Evolutionary conservation across 2,113 vertebrate species (phyloP).

Genomic region (Indicator maculatus): DNA sequence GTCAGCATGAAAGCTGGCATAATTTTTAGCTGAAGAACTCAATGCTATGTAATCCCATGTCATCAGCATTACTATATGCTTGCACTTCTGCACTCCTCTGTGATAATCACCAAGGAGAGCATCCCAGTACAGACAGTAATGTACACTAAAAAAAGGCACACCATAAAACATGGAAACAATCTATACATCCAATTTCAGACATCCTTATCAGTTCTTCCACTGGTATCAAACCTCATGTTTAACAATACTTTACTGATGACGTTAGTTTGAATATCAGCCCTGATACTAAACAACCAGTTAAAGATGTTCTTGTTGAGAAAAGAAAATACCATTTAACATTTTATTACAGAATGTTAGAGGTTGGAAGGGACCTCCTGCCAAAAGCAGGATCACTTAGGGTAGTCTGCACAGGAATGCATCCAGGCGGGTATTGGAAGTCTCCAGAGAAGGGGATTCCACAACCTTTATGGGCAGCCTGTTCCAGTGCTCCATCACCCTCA

Average conservation of each 20-base stretch:
- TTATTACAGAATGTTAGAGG: not conserved
- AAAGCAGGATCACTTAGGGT: too few species aligned
- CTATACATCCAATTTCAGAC: not conserved
- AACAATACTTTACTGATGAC: not conserved
- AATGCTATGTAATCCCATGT: not conserved
- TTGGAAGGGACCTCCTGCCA: too few species aligned
- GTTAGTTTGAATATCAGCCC: not conserved
- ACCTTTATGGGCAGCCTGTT: too few species aligned
- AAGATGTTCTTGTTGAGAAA: not conserved
- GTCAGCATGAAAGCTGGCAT: not conserved
- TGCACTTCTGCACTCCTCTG: not conserved
- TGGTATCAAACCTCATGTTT: not conserved
- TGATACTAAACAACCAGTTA: not conserved
- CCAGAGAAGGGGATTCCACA: too few species aligned
- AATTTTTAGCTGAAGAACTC: constrained; percentile 10
- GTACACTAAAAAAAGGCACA: not conserved
- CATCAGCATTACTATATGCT: not conserved
- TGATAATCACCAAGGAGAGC: not conserved
- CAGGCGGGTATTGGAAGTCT: too few species aligned
- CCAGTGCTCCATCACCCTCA: too few species aligned
- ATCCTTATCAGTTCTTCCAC: not conserved
- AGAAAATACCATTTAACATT: not conserved
- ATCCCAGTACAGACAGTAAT: not conserved
- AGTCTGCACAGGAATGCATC: too few species aligned
- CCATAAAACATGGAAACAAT: not conserved